phyloP scores from a whole-genome alignment of 2,888 invertebrate genomes.

The Caenorhabditis becei region DNA sequence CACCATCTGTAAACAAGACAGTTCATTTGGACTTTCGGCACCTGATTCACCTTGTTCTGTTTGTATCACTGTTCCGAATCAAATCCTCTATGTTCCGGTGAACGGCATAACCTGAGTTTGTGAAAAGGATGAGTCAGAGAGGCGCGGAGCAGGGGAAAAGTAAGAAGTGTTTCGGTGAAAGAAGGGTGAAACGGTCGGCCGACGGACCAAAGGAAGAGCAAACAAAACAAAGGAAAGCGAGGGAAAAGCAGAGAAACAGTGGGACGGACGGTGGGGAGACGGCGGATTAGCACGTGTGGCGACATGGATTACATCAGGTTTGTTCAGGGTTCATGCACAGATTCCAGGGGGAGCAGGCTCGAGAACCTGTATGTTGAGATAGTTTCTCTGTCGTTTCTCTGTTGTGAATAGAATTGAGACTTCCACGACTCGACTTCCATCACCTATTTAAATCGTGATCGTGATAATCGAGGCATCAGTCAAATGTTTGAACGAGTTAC shows the following conservation, averaged over 20 bases:
- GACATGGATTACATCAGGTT: conserved; percentile 41
- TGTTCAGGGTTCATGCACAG: background rate
- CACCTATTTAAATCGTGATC: too few species aligned
- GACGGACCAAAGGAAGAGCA: conserved; percentile 45
- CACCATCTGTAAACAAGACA: conserved; percentile 67
- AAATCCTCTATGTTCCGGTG: conserved; percentile 31
- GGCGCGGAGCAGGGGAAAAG: conserved; percentile 3
- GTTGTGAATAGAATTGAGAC: too few species aligned
- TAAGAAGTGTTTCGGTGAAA: conserved; percentile 15
- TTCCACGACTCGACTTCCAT: too few species aligned
- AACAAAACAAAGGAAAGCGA: conserved; percentile 42
- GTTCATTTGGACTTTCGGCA: background rate
- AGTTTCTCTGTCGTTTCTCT: too few species aligned
- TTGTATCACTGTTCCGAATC: background rate
- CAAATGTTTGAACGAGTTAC: too few species aligned
- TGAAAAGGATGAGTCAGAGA: conserved; percentile 24
- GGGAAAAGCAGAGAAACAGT: conserved; percentile 36
- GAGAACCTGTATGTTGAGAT: too few species aligned
- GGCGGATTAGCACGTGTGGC: conserved; percentile 33
- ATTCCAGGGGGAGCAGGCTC: background rate
- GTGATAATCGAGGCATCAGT: too few species aligned
- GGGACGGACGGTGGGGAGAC: conserved; percentile 12
- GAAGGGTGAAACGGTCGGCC: conserved; percentile 49
- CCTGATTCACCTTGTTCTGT: conserved; percentile 17
- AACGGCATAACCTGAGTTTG: conserved; percentile 49